Evolutionary conservation across 2,888 invertebrate species (phyloP).

Genomic region (Philhelius pedissequus): DNA sequence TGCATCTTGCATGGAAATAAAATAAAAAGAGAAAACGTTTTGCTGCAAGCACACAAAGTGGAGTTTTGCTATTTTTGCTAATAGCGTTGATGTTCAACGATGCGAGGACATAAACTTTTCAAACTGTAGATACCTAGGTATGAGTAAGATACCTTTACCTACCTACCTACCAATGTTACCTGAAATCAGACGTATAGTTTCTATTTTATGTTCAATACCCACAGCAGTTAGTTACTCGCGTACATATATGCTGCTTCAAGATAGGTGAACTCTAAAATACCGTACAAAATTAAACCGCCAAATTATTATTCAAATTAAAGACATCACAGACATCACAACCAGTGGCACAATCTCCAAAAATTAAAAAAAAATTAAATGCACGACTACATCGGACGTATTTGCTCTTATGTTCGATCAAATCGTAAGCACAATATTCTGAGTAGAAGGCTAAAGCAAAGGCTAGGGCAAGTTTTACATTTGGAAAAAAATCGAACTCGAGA

Average conservation of each 20-base stretch:
- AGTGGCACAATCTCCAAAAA: too few species aligned
- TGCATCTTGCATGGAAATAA: not conserved
- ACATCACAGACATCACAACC: too few species aligned
- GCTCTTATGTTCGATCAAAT: too few species aligned
- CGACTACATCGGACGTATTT: too few species aligned
- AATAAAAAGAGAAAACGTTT: not conserved
- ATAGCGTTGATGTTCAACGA: conserved; percentile 54
- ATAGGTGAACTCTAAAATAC: not conserved
- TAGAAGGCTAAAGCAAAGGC: too few species aligned
- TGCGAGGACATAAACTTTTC: conserved; percentile 55
- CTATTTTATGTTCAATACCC: not conserved
- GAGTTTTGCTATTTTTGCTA: conserved; percentile 61
- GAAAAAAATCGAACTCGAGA: too few species aligned
- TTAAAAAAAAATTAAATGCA: too few species aligned
- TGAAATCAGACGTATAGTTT: not conserved
- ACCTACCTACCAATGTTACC: not conserved
- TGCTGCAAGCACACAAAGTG: conserved; percentile 8
- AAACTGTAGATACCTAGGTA: not conserved
- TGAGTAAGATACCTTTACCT: not conserved
- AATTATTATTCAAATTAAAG: too few species aligned
- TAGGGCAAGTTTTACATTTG: too few species aligned
- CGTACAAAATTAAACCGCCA: too few species aligned
- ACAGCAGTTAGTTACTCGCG: not conserved
- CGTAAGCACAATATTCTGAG: too few species aligned
- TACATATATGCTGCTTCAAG: not conserved